Conservation (phyloP, 2,113 vertebrate genomes). For the Ceyx melanurus region DNA sequence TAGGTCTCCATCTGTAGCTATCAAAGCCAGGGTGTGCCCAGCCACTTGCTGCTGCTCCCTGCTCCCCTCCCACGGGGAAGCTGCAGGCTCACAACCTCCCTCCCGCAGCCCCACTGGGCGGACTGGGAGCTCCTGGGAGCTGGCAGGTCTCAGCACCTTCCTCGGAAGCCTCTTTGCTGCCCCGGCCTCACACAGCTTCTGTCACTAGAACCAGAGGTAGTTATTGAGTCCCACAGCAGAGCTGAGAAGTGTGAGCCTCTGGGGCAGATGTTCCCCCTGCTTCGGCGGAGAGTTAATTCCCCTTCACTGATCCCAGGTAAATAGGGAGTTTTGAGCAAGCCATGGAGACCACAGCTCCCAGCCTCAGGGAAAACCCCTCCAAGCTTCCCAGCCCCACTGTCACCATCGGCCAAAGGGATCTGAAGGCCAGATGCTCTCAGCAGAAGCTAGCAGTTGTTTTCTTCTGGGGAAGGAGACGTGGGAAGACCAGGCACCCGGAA, state of each 20-base stretch:
- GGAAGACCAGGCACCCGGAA: background rate
- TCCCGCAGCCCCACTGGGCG: background rate
- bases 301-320: background rate
- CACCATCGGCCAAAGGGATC: background rate
- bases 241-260: background rate
- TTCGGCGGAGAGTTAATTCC: background rate
- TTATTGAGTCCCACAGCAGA: background rate
- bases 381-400: background rate
- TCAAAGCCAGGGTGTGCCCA: constrained; percentile 64
- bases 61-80: background rate
- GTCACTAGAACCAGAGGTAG: background rate
- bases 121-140: background rate
- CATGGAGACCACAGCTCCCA: background rate
- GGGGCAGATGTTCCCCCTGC: background rate
- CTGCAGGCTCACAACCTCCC: background rate
- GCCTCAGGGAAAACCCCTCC: background rate
- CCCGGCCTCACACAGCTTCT: background rate
- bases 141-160: background rate
- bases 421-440: background rate
- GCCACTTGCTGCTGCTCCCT: constrained; percentile 24
- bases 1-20: constrained; percentile 71
- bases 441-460: background rate
- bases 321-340: background rate
- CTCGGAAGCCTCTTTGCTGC: background rate
- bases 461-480: background rate